phyloP scores from a whole-genome alignment of 1,140 invertebrate species.

The Micrasema longulum region DNA sequence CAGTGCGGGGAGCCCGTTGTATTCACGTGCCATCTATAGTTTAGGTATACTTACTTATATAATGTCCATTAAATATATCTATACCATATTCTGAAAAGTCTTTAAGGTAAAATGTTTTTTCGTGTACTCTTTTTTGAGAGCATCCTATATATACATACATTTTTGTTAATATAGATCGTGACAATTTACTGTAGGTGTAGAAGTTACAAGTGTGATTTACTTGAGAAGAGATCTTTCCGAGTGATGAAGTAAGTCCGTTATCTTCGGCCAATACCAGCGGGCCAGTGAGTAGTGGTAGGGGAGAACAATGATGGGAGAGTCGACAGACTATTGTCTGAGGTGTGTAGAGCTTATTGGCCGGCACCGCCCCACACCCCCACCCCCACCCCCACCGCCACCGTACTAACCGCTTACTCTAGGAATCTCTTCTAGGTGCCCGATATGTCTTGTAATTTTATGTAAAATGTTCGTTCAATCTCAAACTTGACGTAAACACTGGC shows the following conservation, averaged over 20 bases:
- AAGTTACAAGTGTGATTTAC: constrained; percentile 45
- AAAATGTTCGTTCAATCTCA: background rate
- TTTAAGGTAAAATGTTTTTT: constrained; percentile 69
- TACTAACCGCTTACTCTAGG: too few species aligned
- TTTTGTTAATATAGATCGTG: constrained; percentile 52
- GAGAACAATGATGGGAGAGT: too few species aligned
- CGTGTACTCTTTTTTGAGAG: constrained; percentile 70
- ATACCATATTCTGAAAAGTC: constrained; percentile 70
- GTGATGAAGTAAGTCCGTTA: too few species aligned
- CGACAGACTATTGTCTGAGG: constrained; percentile 51
- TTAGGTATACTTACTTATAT: constrained; percentile 62
- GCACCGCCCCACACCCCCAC: constrained; percentile 36
- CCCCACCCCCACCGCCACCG: constrained; percentile 47
- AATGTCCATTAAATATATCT: constrained; percentile 70
- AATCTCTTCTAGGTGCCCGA: constrained; percentile 48
- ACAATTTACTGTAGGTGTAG: constrained; percentile 55
- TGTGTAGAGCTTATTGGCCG: constrained; percentile 50
- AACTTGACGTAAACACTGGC: too few species aligned
- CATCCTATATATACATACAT: constrained; percentile 56
- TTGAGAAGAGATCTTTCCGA: constrained; percentile 43
- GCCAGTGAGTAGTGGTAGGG: too few species aligned
- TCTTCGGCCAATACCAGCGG: too few species aligned
- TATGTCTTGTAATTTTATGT: background rate
- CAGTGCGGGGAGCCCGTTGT: constrained; percentile 58
- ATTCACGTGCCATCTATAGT: constrained; percentile 69